Percentiles rank a stretch among this genome's conserved stretches.
These are phyloP conservation scores for Oscheius sp. DNA, from an alignment of 2,888 invertebrate genomes.

Conservation along the genomic window DNA sequence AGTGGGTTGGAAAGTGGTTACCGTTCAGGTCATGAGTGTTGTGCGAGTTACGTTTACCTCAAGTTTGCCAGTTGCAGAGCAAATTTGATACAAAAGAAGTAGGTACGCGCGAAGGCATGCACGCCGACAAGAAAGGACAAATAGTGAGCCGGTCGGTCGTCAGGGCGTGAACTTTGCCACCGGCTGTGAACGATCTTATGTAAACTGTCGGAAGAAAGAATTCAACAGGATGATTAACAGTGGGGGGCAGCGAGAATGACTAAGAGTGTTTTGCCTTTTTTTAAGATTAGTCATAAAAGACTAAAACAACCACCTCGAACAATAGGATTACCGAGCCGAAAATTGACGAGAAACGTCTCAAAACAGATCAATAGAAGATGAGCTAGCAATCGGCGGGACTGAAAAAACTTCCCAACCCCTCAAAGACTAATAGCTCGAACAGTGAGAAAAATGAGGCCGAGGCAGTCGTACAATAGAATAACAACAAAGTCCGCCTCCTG, in stretches of 20 bases:
- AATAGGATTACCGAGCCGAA: slow-evolving; percentile 2
- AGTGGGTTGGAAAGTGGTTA: slow-evolving; percentile 8
- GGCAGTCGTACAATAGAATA: no score
- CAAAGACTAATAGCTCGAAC: no score
- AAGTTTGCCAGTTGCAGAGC: slow-evolving; percentile 21
- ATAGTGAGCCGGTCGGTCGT: slow-evolving; percentile 26
- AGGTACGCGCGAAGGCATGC: slow-evolving; percentile 28
- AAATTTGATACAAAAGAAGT: slow-evolving; percentile 29
- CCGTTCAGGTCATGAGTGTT: slow-evolving; percentile 23
- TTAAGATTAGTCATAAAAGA: slow-evolving; percentile 1
- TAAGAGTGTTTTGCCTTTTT: not conserved
- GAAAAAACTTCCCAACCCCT: no score
- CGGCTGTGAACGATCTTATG: not conserved
- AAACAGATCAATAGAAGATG: slow-evolving; percentile 22
- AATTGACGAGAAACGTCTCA: not conserved
- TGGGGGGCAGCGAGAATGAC: not conserved
- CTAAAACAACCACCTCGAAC: not conserved
- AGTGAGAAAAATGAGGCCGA: no score
- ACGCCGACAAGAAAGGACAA: slow-evolving; percentile 28
- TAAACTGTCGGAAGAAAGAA: not conserved
- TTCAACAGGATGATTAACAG: not conserved
- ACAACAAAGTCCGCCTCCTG: no score
- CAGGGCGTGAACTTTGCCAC: slow-evolving; percentile 28
- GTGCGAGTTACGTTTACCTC: slow-evolving; percentile 8
- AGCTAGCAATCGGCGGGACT: no score